Percentiles rank a stretch among this genome's conserved stretches.
Evolutionary conservation across 2,797 vertebrate genomes (phyloP).

Genomic region (Halcyon chelicuti): DNA sequence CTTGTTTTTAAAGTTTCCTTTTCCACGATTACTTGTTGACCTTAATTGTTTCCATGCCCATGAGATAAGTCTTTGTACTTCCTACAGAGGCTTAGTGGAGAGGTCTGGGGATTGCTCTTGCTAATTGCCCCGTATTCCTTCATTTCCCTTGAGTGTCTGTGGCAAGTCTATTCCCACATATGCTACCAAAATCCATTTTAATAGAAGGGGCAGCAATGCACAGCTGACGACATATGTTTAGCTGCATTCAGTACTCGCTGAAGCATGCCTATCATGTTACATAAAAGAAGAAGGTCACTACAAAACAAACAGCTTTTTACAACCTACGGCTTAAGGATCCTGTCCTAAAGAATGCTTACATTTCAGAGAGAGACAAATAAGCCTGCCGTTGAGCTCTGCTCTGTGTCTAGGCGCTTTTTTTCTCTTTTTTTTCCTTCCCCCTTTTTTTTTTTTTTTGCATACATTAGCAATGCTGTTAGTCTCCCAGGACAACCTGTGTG

Average conservation of each 20-base stretch:
- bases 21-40: constrained; percentile 79
- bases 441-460: neutral
- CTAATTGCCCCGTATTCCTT: constrained; percentile 79
- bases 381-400: constrained; percentile 46
- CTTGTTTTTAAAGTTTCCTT: constrained; percentile 81
- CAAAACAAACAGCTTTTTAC: constrained; percentile 80
- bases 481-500: constrained; percentile 75
- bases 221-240: constrained; percentile 81
- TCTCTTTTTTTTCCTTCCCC: no score
- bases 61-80: constrained; percentile 75
- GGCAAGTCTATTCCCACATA: constrained; percentile 78
- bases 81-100: constrained; percentile 60
- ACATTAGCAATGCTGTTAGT: constrained; percentile 62
- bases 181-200: constrained; percentile 76
- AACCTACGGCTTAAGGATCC: constrained; percentile 68
- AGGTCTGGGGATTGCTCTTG: constrained; percentile 66
- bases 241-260: constrained; percentile 64
- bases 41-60: constrained; percentile 84
- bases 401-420: neutral
- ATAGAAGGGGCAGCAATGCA: constrained; percentile 70
- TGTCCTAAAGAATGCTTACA: constrained; percentile 64
- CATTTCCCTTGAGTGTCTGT: constrained; percentile 70
- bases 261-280: constrained; percentile 75
- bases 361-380: constrained; percentile 39
- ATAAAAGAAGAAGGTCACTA: constrained; percentile 78